These are phyloP conservation scores for Sminthurinus signatus DNA, from an alignment of 1,140 invertebrate species.

Conservation along the genomic window DNA sequence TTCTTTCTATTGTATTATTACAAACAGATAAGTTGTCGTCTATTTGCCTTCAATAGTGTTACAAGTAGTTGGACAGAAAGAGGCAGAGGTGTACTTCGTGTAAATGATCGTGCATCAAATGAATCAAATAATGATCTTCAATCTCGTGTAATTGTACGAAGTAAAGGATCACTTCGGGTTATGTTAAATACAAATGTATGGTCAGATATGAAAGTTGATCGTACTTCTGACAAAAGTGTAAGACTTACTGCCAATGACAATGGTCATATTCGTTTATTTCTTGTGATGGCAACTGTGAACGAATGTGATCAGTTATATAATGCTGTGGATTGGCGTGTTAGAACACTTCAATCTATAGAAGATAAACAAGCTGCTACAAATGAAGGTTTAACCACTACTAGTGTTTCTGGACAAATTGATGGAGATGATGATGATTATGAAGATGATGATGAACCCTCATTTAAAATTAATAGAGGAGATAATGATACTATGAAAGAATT, in stretches of 20 bases:
- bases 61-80: constrained; percentile 69
- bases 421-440: too few species aligned
- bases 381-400: too few species aligned
- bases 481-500: too few species aligned
- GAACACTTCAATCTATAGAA: constrained; percentile 39
- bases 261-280: constrained; percentile 50
- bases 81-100: constrained; percentile 74
- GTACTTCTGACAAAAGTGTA: constrained; percentile 76
- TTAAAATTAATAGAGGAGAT: too few species aligned
- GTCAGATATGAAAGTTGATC: constrained; percentile 84
- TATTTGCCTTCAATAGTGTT: constrained; percentile 77
- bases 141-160: constrained; percentile 75
- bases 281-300: constrained; percentile 62
- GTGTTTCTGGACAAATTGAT: too few species aligned
- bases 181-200: constrained; percentile 90
- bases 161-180: constrained; percentile 76
- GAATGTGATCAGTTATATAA: constrained; percentile 68
- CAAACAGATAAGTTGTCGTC: constrained; percentile 54
- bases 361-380: background rate
- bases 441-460: background rate
- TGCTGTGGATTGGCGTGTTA: constrained; percentile 60
- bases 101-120: constrained; percentile 70
- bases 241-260: constrained; percentile 81
- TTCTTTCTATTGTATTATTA: too few species aligned
- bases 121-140: constrained; percentile 45